Base-by-base conservation (phyloP, 2,113 vertebrate species). In the Plecturocebus donacophilus region DNA sequence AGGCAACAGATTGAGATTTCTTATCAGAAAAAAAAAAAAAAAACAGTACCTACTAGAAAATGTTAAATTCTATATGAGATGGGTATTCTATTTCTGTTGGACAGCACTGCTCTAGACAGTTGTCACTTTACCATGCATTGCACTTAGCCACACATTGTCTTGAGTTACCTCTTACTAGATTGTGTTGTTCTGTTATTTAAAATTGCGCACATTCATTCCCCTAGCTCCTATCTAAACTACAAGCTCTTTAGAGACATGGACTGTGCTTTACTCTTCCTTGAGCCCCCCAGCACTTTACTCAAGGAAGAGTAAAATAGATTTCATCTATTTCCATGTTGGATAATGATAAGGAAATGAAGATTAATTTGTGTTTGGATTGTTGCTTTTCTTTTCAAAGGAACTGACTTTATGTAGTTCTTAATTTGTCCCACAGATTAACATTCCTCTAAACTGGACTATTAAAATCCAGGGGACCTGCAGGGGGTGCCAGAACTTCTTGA, bases 361-460 rank as follows among this genome's bases (percentile, higher is more conserved):
- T 96, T 86, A 52, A 85, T 49, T 93, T 95, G 47, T 95, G 42
- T 56, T 91, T 85, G 61, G 58, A 87, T 8, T 79, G 4, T 90
- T 97, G 66, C n/a, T 70, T 49, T 83, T 64, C 61, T 83, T 30
- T 56, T 38, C 40, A 71, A 66, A 87, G 35, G 54, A 90, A 77
- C 30, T 94, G 79, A 84, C 90, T 90, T 92, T 52, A 71, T 49
- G 0, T 94, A 52, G 82, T 71, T 93, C 61, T 96, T 93, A 77
- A 73, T 97, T 93, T 94, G 76, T 73, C 87, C 71, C 71, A 68
- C 49, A 85, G 66, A 76, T 45, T 45, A 49, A 32, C 45, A 58
- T 95, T 94, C 32, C 61, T 96, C n/a, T 42, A 71, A 96, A 84
- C 70, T 87, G 38, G 8, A 75, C 64, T 94, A 1, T 77, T 93